Evolutionary conservation across 2,113 vertebrate genomes (phyloP).

Genomic region (Erythrocercus mccallii): DNA sequence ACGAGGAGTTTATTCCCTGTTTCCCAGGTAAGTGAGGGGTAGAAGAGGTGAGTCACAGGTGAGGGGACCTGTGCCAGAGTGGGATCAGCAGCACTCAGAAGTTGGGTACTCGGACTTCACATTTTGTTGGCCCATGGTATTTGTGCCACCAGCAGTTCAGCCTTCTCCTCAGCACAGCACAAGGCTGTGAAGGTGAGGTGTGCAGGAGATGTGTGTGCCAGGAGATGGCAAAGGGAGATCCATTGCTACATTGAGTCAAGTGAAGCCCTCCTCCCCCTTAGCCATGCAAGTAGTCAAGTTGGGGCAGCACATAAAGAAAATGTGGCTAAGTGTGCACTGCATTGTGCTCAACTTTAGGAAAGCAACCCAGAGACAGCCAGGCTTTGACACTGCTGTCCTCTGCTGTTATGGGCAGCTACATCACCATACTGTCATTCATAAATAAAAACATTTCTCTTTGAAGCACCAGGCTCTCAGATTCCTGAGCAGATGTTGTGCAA

Average conservation of each 20-base stretch:
- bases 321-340: neutral
- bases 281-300: neutral
- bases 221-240: neutral
- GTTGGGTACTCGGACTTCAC: neutral
- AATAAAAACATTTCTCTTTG: neutral
- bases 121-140: neutral
- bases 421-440: neutral
- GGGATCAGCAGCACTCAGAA: neutral
- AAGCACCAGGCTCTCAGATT: neutral
- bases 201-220: neutral
- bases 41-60: neutral
- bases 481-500: neutral
- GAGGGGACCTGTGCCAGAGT: neutral
- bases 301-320: neutral
- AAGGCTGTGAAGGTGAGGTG: neutral
- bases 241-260: fast-evolving
- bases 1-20: neutral
- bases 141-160: neutral
- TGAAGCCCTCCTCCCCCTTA: neutral
- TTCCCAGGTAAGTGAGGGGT: neutral
- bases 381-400: neutral
- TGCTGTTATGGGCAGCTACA: neutral
- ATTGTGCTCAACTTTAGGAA: neutral
- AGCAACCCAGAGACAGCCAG: neutral
- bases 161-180: neutral